phyloP scores from a whole-genome alignment of 2,888 invertebrate genomes.

The Esperia sulphurella region DNA sequence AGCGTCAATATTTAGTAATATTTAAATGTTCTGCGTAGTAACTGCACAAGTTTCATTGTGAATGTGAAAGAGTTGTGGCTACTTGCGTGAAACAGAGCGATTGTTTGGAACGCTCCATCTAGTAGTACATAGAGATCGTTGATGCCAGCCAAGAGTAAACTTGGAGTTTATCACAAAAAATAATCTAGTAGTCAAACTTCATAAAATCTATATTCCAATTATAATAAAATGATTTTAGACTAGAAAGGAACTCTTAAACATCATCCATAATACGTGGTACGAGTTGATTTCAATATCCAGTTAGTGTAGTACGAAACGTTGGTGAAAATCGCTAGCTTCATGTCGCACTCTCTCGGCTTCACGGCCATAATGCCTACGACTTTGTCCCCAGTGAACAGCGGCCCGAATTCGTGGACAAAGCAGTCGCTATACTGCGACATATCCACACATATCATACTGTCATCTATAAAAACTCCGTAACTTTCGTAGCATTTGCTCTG shows the following conservation, averaged over 20 bases:
- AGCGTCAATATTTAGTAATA: no score
- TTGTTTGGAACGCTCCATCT: no score
- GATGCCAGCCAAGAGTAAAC: no score
- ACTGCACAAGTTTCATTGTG: no score
- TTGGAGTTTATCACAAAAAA: no score
- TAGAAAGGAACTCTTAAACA: not conserved
- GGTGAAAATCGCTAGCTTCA: constrained; percentile 32
- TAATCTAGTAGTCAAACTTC: no score
- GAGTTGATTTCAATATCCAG: constrained; percentile 33
- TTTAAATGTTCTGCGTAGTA: no score
- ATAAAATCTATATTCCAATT: no score
- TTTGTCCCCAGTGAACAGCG: constrained; percentile 45
- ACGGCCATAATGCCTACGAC: constrained; percentile 50
- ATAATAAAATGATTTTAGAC: no score
- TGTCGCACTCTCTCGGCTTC: constrained; percentile 50
- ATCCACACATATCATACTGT: constrained; percentile 53
- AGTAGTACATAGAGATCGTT: no score
- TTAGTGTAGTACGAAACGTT: constrained; percentile 32
- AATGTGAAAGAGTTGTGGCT: no score
- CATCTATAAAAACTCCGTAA: constrained; percentile 43
- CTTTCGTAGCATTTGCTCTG: constrained; percentile 40
- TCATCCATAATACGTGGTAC: constrained; percentile 31
- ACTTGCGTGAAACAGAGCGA: no score
- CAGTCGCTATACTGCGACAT: constrained; percentile 51
- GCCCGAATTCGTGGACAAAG: constrained; percentile 63